Conservation (phyloP, 2,113 vertebrate genomes). For the Nicator chloris region DNA sequence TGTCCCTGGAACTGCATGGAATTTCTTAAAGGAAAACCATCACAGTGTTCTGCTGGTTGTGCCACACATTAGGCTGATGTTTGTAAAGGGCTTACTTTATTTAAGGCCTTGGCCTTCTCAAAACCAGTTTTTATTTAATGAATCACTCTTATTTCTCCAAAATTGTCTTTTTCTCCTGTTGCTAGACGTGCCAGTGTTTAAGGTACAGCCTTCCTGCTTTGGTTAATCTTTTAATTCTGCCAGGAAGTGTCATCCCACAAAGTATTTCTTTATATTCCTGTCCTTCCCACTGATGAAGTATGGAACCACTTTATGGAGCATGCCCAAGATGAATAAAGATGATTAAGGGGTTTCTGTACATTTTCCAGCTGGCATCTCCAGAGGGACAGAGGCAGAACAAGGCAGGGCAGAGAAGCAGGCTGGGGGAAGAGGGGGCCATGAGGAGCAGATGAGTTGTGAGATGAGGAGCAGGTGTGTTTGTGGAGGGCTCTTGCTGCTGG, state of each 20-base stretch:
- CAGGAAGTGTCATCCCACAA: background rate
- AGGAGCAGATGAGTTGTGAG: background rate
- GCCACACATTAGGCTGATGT: background rate
- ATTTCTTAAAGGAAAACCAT: background rate
- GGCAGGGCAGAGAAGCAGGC: background rate
- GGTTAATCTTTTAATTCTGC: background rate
- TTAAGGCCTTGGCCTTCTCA: background rate
- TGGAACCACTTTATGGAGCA: background rate
- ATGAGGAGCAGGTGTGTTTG: background rate
- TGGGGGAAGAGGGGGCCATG: background rate
- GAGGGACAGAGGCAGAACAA: background rate
- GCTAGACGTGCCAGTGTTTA: background rate
- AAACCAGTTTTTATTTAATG: background rate
- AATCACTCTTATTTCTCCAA: background rate
- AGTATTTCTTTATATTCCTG: background rate
- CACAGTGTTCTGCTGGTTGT: background rate
- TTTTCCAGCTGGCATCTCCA: background rate
- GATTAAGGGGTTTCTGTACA: rapidly evolving
- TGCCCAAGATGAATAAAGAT: rapidly evolving
- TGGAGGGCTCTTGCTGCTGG: background rate
- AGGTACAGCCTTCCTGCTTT: background rate
- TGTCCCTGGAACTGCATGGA: background rate
- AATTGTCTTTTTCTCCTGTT: background rate
- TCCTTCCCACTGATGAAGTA: background rate
- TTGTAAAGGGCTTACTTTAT: background rate